Base-by-base conservation (phyloP, 2,797 vertebrate species). In the Steatocranus sp. region DNA sequence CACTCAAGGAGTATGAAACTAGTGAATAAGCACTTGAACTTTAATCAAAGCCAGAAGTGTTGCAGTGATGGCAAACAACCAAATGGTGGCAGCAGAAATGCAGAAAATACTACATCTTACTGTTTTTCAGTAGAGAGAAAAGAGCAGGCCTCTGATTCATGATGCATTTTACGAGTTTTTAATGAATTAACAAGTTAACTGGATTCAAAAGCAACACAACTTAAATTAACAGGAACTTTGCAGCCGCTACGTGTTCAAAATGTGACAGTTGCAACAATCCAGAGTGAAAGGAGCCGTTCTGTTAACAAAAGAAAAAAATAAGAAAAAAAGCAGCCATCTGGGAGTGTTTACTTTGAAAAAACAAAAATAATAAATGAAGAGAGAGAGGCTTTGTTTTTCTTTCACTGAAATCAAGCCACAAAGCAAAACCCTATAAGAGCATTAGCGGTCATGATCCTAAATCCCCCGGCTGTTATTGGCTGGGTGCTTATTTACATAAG, bases 61-160 rank as follows among this genome's bases (percentile, higher is more conserved):
- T 85, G 88, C 9, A 89, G 54, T 83, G 74, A 53, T 38, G 6
- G 1, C 9, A 68, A 3, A 38, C 8, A 36, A n/a, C 86, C 93
- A 88, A 4, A 61, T 77, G 87, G 79, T 30, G 93, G 87, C 86
- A 93, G 90, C 87, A 92, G 32, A 25, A 18, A 27, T 1, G 18
- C 1, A 66, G 38, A 8, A 75, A 78, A 78, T 2, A 8, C 10
- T 61, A 20, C 48, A 15, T 49, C 68, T 8, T 1, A 8, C 8
- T 1, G 20, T 23, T 43, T n/a, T 14, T 48, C 25, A 12, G 1
- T 48, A 11, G 38, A 18, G 41, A 5, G 17, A 73, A 43, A 48
- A 27, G 6, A 73, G 41, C 68, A 8, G 41, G 23, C 8, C 1
- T 38, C 58, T 4, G 20, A 43, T 25, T 0, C 20, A 17, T 1